Conservation (phyloP, 23 tunicate species). For the Ascidia mentula region DNA sequence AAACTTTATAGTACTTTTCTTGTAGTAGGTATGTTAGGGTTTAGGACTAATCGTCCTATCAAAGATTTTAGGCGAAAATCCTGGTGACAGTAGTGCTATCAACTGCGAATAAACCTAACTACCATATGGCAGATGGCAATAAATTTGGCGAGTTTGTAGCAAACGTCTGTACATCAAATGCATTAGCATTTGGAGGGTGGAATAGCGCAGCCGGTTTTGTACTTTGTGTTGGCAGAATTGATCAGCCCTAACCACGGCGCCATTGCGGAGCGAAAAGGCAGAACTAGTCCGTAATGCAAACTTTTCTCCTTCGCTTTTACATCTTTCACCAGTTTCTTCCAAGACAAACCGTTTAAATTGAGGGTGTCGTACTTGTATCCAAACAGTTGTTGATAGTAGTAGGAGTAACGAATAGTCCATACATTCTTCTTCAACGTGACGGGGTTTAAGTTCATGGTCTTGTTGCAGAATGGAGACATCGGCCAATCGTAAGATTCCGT, state of each 20-base stretch:
- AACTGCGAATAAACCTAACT: too few relatives aligned
- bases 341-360: slow-evolving; percentile 10
- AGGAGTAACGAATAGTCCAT: slow-evolving; percentile 32
- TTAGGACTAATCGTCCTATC: too few relatives aligned
- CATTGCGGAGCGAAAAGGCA: background rate
- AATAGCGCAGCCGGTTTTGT: background rate
- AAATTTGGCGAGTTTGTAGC: background rate
- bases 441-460: slow-evolving; percentile 23
- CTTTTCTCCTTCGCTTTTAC: background rate
- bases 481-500: slow-evolving; percentile 33
- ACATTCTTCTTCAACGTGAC: slow-evolving; percentile 12
- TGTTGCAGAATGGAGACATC: slow-evolving; percentile 47
- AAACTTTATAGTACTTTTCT: too few relatives aligned
- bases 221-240: background rate
- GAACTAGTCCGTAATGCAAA: background rate
- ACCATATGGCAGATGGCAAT: too few relatives aligned
- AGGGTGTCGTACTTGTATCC: slow-evolving; percentile 45
- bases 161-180: background rate
- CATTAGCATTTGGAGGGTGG: background rate
- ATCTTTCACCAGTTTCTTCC: background rate
- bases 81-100: too few relatives aligned
- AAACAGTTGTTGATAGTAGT: slow-evolving; percentile 32
- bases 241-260: background rate
- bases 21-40: too few relatives aligned
- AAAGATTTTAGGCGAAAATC: too few relatives aligned